Evolutionary conservation across 2,113 vertebrate species (phyloP).

Genomic region (Serilophus lunatus): DNA sequence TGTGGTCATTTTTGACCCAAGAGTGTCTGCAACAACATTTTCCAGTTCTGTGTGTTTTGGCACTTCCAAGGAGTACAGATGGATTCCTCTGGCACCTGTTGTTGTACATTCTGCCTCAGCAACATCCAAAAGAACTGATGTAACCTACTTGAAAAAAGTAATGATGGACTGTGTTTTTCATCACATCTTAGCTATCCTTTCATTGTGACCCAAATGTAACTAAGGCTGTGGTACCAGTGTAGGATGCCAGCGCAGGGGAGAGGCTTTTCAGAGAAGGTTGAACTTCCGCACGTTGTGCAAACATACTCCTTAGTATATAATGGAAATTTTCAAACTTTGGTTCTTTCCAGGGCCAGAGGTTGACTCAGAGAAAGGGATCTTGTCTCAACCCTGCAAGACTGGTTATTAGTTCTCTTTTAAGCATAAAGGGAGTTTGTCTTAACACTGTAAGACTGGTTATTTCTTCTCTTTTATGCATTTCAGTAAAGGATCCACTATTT

Average conservation of each 20-base stretch:
- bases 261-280: background rate
- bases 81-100: constrained; percentile 58
- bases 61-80: constrained; percentile 38
- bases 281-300: background rate
- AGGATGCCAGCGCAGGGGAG: background rate
- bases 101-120: constrained; percentile 13
- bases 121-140: constrained; percentile 20
- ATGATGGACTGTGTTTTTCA: constrained; percentile 10
- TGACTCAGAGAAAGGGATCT: background rate
- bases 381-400: background rate
- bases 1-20: background rate
- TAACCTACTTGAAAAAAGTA: constrained; percentile 37
- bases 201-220: background rate
- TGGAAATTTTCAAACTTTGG: background rate
- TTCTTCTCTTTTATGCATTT: background rate
- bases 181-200: background rate
- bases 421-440: background rate
- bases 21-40: constrained; percentile 19
- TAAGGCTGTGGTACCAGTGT: background rate
- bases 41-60: constrained; percentile 42
- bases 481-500: background rate
- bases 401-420: background rate
- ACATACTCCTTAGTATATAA: background rate
- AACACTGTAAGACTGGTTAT: background rate
- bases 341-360: background rate